A percentile compares a stretch with the other conserved stretches of the same genome.
phyloP scores from a whole-genome alignment of 2,888 invertebrate genomes.

The Chloroclysta siterata region DNA sequence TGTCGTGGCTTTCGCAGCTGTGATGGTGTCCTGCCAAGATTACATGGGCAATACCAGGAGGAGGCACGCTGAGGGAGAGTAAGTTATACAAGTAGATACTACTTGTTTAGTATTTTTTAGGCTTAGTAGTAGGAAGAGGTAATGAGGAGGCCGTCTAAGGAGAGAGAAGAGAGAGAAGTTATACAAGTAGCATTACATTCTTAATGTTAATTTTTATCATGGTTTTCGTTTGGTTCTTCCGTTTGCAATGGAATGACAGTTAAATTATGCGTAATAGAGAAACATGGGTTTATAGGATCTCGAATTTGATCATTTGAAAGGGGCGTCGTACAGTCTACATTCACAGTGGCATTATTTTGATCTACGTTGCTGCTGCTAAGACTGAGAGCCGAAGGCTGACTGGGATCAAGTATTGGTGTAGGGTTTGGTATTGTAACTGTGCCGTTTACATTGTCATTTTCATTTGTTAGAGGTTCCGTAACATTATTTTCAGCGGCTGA shows the following conservation, averaged over 20 bases:
- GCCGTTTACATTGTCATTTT: constrained; percentile 45
- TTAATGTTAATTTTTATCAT: not conserved
- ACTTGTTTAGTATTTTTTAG: too few species aligned
- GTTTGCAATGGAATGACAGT: constrained; percentile 69
- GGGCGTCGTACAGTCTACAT: constrained; percentile 57
- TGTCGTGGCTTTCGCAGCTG: too few species aligned
- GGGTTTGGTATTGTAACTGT: constrained; percentile 38
- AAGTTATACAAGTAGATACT: too few species aligned
- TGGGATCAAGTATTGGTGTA: constrained; percentile 40
- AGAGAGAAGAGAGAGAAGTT: too few species aligned
- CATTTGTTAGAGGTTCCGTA: constrained; percentile 66
- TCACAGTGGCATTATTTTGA: constrained; percentile 39
- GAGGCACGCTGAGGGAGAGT: too few species aligned
- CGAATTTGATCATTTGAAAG: constrained; percentile 58
- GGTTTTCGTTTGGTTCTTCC: constrained; percentile 37
- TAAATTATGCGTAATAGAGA: constrained; percentile 66
- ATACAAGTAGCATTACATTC: too few species aligned
- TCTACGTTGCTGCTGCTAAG: constrained; percentile 49
- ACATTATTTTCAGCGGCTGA: constrained; percentile 80
- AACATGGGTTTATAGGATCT: constrained; percentile 78
- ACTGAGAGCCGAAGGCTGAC: constrained; percentile 44
- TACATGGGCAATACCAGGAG: too few species aligned
- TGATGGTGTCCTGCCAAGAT: too few species aligned
- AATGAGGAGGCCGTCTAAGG: too few species aligned
- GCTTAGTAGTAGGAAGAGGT: too few species aligned